Evolutionary conservation across 2,888 invertebrate species (phyloP), one percentile per base, ranked within the genome.

Genomic region (Tryphoninae sp.): DNA sequence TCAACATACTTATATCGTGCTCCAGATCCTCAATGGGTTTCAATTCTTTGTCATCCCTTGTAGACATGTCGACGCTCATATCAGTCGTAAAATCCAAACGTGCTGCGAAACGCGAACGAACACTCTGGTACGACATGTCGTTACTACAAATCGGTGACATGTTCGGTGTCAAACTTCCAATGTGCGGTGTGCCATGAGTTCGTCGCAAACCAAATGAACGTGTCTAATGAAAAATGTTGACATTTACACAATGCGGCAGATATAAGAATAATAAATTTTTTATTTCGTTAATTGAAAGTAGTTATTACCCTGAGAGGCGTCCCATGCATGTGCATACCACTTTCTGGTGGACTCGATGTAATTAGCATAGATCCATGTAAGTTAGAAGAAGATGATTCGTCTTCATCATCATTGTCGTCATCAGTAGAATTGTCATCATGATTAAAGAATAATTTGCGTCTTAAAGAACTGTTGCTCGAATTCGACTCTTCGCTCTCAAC

Each of bases 371-470:
- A 86, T 42, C 59, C 86, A 8, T 86, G 82, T 7, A 85, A 74
- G 82, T 88, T 86, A 9, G 87, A 83, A 1, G 91, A 90, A n/a
- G 88, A 88, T 78, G 68, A 73, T 11, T 88, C 86, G 3, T 88
- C 87, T 51, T 86, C 87, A 16, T 89, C 88, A 13, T 87, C 84
- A 33, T 77, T 69, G 11, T 19, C 55, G 22, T 51, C 33, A 33
- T 33, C 33, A 6, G 83, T 81, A 79, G 79, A 84, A 16, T 91
- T 89, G 9, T 33, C 33, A 33, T 89, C 87, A 49, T 89, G 83
- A 78, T 89, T 88, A 33, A 87, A 89, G 67, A 91, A 91, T 65
- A 92, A 86, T 77, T 92, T 91, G 83, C 92, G 87, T 42, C 92
- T 87, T 22, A 92, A 78, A 2, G 91, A 92, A 85, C 82, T 89